Conservation (phyloP, 1,140 invertebrate genomes). For the Meteorus sp. region DNA sequence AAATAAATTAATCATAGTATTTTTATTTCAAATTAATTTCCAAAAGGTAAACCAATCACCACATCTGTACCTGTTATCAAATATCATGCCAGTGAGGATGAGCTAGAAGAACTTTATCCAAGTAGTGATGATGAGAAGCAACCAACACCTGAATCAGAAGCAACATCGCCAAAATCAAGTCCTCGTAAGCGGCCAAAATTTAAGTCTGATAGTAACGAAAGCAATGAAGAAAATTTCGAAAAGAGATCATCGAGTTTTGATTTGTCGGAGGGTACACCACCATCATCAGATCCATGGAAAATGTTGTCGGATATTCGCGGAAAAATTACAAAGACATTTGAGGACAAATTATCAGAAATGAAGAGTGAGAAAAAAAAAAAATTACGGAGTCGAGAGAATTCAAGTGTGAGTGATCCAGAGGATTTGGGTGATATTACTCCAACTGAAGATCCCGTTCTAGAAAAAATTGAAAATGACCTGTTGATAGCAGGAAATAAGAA, state of each 20-base stretch:
- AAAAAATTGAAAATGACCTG: slow-evolving; percentile 41
- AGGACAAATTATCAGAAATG: slow-evolving; percentile 65
- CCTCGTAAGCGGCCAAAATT: slow-evolving; percentile 41
- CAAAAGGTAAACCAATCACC: slow-evolving; percentile 67
- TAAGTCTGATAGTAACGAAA: slow-evolving; percentile 36
- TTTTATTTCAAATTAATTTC: no score
- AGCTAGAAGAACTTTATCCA: slow-evolving; percentile 68
- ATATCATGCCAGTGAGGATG: slow-evolving; percentile 72
- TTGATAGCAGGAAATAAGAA: slow-evolving; percentile 28
- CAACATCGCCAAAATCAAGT: slow-evolving; percentile 36
- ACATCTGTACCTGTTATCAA: slow-evolving; percentile 68
- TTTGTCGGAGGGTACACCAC: slow-evolving; percentile 54
- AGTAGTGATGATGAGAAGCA: slow-evolving; percentile 64
- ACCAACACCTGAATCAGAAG: slow-evolving; percentile 57
- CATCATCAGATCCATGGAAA: slow-evolving; percentile 61
- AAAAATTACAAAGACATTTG: slow-evolving; percentile 68
- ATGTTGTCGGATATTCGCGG: slow-evolving; percentile 62
- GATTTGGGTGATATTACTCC: slow-evolving; percentile 54
- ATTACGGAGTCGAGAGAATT: slow-evolving; percentile 56
- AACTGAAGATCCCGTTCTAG: slow-evolving; percentile 40
- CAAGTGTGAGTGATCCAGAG: slow-evolving; percentile 65
- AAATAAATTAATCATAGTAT: no score
- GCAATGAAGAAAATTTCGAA: slow-evolving; percentile 42
- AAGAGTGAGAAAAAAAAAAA: slow-evolving; percentile 56
- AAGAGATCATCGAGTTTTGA: slow-evolving; percentile 57